These are phyloP conservation scores for Nowickia ferox DNA, from an alignment of 2,888 invertebrate genomes.

Conservation along the genomic window DNA sequence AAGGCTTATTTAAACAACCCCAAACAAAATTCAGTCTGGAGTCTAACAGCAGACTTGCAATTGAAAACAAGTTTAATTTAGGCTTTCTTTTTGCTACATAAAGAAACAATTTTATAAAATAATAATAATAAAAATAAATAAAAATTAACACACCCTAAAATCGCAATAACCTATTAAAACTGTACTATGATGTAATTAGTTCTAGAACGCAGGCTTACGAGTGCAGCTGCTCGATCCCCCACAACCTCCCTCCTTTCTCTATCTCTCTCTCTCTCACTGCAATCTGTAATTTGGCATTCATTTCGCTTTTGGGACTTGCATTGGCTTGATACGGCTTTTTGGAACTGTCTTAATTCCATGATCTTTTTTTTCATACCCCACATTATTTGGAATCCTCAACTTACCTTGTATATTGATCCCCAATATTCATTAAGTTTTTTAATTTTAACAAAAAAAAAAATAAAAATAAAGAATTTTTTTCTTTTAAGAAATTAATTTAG, in stretches of 20 bases:
- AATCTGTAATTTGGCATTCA: too few species aligned
- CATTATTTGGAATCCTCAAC: too few species aligned
- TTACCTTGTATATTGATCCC: slow-evolving; percentile 1
- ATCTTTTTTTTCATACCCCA: too few species aligned
- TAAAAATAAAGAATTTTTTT: not conserved
- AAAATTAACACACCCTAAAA: slow-evolving; percentile 3
- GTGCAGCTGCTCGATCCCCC: not conserved
- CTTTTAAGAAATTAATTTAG: not conserved
- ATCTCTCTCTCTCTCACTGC: too few species aligned
- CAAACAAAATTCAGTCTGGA: slow-evolving; percentile 39
- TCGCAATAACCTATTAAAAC: slow-evolving; percentile 8
- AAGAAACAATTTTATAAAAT: slow-evolving; percentile 62
- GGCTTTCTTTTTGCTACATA: slow-evolving; percentile 67
- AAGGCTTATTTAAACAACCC: slow-evolving; percentile 55
- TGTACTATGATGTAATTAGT: not conserved
- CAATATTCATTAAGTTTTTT: not conserved
- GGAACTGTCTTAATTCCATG: too few species aligned
- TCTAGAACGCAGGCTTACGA: not conserved
- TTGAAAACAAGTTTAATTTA: slow-evolving; percentile 44
- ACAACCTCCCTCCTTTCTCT: too few species aligned
- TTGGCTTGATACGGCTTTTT: too few species aligned
- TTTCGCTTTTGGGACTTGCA: too few species aligned
- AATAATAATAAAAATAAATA: slow-evolving; percentile 26
- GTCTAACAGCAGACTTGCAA: slow-evolving; percentile 65
- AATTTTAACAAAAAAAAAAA: not conserved